Base-by-base conservation (phyloP, 2,888 invertebrate species). In the Embidobia sp. region DNA sequence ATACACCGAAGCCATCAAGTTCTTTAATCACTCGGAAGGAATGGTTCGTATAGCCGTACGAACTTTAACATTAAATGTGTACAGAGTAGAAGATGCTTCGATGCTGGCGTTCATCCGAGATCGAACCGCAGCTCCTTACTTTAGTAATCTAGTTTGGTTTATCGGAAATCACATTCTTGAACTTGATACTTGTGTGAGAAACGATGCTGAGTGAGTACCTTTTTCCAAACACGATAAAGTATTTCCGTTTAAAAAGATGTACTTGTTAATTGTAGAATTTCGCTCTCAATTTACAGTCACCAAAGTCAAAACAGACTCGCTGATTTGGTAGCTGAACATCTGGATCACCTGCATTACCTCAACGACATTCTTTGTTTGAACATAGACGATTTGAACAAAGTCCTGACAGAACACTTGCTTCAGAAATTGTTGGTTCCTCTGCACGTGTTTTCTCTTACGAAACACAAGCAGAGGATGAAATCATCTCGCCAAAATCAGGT, bases 11-110 rank as follows among this genome's bases (percentile, higher is more conserved):
- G 98, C 98, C 27, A 98, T 99, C 76, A 99, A 99, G 90, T 98
- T 99, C 91, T 99, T 99, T 91, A 98, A 99, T 90, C 99, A 99
- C 90, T 95, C 97, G 0, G 99, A 99, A 90, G 96, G 97, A 29
- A 99, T 99, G 99, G 99, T 99, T 27, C 93, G 99, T 46, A 99
- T 99, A 82, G 99, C 99, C 1, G 99, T 99, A 8, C 92, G 99
- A 72, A 99, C 99, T 7, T 93, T 99, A 78, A 98, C 99, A 0
- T 92, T 99, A 35, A 99, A 99, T 90, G 98, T 99, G 0, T 99
- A 98, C 87, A 92, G 93, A 90, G 98, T 98, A 27, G 96, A 97
- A 85, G 98, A 98, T 90, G 93, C 94, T 42, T 97, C 96, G 73
- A 99, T 99, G 98, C 91, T 98, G 79, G 93, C 95, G 80, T 99